A percentile compares a stretch with the other conserved stretches of the same genome.
Evolutionary conservation across 2,797 vertebrate genomes (phyloP).

Genomic region (Schizopygopsis malacanthus): DNA sequence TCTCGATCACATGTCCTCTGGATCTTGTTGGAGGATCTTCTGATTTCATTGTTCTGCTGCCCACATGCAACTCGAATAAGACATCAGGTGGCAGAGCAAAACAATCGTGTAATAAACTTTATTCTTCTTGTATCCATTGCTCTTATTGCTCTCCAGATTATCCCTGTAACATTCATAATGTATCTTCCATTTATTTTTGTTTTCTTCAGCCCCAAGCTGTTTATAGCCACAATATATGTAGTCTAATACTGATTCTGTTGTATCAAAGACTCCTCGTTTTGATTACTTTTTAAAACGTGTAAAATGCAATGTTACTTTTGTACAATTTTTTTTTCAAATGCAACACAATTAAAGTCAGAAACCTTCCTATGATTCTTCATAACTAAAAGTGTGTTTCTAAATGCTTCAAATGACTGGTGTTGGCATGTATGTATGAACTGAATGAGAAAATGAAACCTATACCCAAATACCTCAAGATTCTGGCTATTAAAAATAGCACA

Average conservation of each 20-base stretch:
- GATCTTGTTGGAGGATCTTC: conserved; percentile 38
- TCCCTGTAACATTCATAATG: conserved; percentile 76
- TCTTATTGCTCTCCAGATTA: conserved; percentile 60
- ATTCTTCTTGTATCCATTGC: conserved; percentile 66
- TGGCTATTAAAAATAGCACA: neutral
- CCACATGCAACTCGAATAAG: conserved; percentile 77
- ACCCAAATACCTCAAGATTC: neutral
- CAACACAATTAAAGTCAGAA: conserved; percentile 97
- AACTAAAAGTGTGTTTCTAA: conserved; percentile 27
- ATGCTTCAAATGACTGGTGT: neutral
- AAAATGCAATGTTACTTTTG: conserved; percentile 98
- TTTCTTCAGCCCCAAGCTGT: conserved; percentile 84
- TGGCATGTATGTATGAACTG: neutral
- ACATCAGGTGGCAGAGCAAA: conserved; percentile 82
- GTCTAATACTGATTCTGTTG: conserved; percentile 90
- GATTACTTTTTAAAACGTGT: conserved; percentile 96
- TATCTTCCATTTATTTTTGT: conserved; percentile 89
- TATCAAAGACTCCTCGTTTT: conserved; percentile 94
- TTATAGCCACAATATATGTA: conserved; percentile 97
- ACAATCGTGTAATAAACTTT: conserved; percentile 92
- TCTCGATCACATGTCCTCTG: conserved; percentile 2
- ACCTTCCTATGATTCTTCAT: conserved; percentile 75
- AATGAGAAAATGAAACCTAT: neutral
- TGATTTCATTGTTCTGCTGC: conserved; percentile 26
- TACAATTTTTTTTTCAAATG: conserved; percentile 98